Evolutionary conservation across 1,140 invertebrate genomes (phyloP), one percentile per base, ranked within the genome.

Genomic region (Adoxophyes honmai): DNA sequence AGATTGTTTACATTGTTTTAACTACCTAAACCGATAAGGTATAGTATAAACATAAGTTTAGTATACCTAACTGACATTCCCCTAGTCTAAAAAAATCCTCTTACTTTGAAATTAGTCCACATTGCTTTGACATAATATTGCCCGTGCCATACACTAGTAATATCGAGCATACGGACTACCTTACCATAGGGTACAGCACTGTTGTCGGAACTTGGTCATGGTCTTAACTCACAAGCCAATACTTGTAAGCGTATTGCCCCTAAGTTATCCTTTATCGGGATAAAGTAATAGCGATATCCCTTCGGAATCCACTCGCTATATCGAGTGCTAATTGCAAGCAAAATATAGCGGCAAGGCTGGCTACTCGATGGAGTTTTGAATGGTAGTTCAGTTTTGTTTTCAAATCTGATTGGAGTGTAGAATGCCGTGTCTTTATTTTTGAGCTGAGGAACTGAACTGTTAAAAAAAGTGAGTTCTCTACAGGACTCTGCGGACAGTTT

Each of bases 281-380:
- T 48, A 48, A 48, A 48, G 42, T 69, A 73, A 70, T 64, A 67
- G 36, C 65, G 64, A 80, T 74, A 69, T 73, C 72, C 64, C 68
- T 68, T 60, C 68, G 60, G 70, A 72, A 70, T 73, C 76, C 64
- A 68, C 60, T 62, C 68, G 64, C 60, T 67, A 73, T 66, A 77
- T 68, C 64, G 61, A 65, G 75, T 72, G 70, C 78, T 81, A 81
- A 79, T 81, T 81, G 78, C 73, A 34, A 67, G 52, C 64, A 67
- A 71, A 74, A 70, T 71, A 51, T 62, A 69, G 38, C 39, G 13
- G 60, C 70, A 73, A 73, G 52, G 67, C 58, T 35, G 39, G 3
- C 68, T 58, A 59, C 64, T 59, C 59, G 52, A 14, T 34, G 38
- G 7, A 51, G 44, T 64, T 68, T 57, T 42, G 18, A 35, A 8